Base-by-base conservation (phyloP, 2,888 invertebrate genomes). In the Spisula solida region DNA sequence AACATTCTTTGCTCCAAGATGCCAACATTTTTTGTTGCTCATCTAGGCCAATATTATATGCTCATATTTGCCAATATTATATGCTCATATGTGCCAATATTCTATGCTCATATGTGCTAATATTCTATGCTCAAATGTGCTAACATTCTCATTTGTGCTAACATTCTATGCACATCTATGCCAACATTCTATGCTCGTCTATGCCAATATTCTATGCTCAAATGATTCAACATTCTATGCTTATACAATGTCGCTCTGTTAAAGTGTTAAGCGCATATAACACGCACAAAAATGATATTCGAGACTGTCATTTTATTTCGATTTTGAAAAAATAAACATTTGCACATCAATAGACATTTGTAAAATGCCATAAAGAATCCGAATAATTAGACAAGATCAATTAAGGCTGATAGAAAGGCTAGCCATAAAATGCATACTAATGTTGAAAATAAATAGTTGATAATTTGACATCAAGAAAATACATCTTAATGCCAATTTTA, bases 391-490 rank as follows among this genome's bases (percentile, higher is more conserved):
- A 51, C 14, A 51, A 51, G 16, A 51, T 51, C 60, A 66, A 66
- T 25, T 66, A 66, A 66, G n/a, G 10, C 10, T n/a, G 60, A 66
- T 66, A 12, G n/a, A 6, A 66, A 10, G 8, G 0, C n/a, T 25
- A 66, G n/a, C 25, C 10, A 41, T 66, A 66, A n/a, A 66, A 25
- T n/a, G 60, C 10, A 66, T 66, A 25, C n/a, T 66, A n/a, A 66
- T 66, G 25, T 66, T 66, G 60, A 25, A 66, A 66, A 66, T 25
- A 12, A 66, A 66, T 66, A 25, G 6, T 66, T 66, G 60, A 25
- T 66, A 66, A 66, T 25, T 66, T 75, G 75, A 34, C 31, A 75
- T 75, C 75, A 75, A 34, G 14, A 75, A 75, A 16, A 18, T 31
- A 14, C 75, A 75, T 75, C 29, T 34, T 75, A 31, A 75, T 75